Evolutionary conservation across 2,797 vertebrate genomes (phyloP).

Genomic region (Microcaecilia unicolor): DNA sequence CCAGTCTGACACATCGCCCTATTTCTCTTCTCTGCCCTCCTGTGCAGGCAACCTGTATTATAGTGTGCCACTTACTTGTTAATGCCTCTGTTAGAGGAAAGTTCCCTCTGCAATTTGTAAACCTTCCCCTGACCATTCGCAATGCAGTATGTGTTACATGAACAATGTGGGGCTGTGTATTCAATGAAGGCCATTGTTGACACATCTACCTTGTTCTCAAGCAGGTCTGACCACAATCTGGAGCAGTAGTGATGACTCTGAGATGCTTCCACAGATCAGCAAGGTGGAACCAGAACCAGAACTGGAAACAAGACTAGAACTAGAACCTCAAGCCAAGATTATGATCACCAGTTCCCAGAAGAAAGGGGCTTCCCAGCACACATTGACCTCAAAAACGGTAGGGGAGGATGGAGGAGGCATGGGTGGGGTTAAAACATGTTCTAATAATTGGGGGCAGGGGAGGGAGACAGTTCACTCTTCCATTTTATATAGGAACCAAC

Average conservation of each 20-base stretch:
- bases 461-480: too few species aligned
- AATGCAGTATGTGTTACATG: too few species aligned
- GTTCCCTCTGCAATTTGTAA: rapidly evolving
- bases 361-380: slow-evolving; percentile 2
- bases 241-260: background rate
- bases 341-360: rapidly evolving
- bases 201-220: background rate
- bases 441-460: too few species aligned
- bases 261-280: rapidly evolving
- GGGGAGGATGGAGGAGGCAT: too few species aligned
- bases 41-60: background rate
- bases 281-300: background rate
- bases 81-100: background rate
- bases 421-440: too few species aligned
- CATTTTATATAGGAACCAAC: too few species aligned
- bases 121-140: too few species aligned
- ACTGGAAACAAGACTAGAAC: rapidly evolving
- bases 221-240: background rate
- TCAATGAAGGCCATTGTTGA: background rate
- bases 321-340: background rate
- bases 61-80: background rate
- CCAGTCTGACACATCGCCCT: background rate
- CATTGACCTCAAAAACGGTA: slow-evolving; percentile 39
- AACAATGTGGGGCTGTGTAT: too few species aligned
- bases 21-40: rapidly evolving